phyloP scores from a whole-genome alignment of 1,140 invertebrate species.

The Myzus persicae region DNA sequence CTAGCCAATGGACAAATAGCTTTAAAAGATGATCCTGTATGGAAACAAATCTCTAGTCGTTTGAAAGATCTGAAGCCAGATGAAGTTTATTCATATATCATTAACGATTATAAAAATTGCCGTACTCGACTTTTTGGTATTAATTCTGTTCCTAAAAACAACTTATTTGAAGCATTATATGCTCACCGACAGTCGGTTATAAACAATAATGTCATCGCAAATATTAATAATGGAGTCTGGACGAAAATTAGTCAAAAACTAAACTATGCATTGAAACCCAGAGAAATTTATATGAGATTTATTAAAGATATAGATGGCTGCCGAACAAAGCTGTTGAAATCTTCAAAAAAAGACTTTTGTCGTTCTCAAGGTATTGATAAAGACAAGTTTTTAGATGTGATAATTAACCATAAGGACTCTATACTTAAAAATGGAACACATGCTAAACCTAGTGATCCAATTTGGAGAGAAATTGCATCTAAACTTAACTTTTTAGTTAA shows the following conservation, averaged over 20 bases:
- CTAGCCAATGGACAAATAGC: slow-evolving; percentile 19
- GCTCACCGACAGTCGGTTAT: slow-evolving; percentile 16
- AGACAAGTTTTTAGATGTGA: slow-evolving; percentile 41
- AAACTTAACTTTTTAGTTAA: slow-evolving; percentile 34
- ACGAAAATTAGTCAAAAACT: slow-evolving; percentile 42
- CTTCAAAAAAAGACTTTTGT: neutral
- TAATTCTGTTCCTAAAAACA: neutral
- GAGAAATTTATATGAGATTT: slow-evolving; percentile 25
- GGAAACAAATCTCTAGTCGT: slow-evolving; percentile 32
- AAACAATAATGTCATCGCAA: slow-evolving; percentile 25
- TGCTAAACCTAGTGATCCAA: slow-evolving; percentile 48
- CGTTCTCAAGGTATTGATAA: slow-evolving; percentile 26
- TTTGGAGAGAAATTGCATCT: slow-evolving; percentile 29
- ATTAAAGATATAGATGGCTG: slow-evolving; percentile 29
- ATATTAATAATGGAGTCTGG: slow-evolving; percentile 51
- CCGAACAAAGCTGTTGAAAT: slow-evolving; percentile 16
- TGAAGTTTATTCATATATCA: slow-evolving; percentile 26
- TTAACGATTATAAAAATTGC: slow-evolving; percentile 39
- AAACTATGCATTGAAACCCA: neutral
- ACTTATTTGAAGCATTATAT: slow-evolving; percentile 29
- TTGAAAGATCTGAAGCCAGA: slow-evolving; percentile 17
- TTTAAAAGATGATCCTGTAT: neutral
- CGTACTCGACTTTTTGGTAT: neutral
- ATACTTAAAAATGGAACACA: slow-evolving; percentile 34
- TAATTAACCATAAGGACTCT: slow-evolving; percentile 34